A percentile compares a stretch with the other conserved stretches of the same genome.
These are phyloP conservation scores for Chironomus tentans DNA, from an alignment of 2,888 invertebrate species.

Conservation along the genomic window DNA sequence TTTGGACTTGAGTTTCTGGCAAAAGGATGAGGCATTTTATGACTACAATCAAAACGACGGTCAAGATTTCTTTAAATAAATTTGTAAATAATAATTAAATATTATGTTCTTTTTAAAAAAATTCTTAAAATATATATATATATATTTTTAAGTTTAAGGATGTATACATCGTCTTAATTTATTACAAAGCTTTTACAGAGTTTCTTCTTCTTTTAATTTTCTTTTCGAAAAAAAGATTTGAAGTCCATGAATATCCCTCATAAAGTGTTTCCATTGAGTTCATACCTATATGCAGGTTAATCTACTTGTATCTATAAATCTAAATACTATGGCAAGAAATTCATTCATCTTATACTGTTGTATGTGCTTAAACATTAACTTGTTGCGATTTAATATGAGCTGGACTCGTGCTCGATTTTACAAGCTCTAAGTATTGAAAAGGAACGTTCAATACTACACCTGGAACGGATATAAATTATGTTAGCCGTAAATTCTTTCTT, in stretches of 20 bases:
- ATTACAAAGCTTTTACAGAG: no score
- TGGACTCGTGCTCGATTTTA: no score
- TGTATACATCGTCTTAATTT: no score
- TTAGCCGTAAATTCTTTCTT: not conserved
- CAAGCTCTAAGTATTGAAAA: conserved; percentile 64
- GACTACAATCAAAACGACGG: not conserved
- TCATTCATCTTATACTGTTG: not conserved
- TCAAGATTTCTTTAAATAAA: not conserved
- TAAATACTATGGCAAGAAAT: not conserved
- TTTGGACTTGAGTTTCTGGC: conserved; percentile 12
- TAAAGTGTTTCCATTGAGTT: no score
- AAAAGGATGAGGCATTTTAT: not conserved
- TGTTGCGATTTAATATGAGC: no score
- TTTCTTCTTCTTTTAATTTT: no score
- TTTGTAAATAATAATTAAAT: not conserved
- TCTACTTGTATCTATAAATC: not conserved
- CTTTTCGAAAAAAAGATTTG: no score
- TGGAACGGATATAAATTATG: conserved; percentile 30
- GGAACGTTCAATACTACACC: conserved; percentile 61
- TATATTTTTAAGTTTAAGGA: not conserved
- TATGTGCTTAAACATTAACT: no score
- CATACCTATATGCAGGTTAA: not conserved
- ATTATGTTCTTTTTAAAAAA: not conserved
- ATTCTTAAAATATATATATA: not conserved
- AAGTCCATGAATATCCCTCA: no score